These are phyloP conservation scores for Galerucella calmariensis DNA, from an alignment of 2,888 invertebrate genomes.

Conservation along the genomic window DNA sequence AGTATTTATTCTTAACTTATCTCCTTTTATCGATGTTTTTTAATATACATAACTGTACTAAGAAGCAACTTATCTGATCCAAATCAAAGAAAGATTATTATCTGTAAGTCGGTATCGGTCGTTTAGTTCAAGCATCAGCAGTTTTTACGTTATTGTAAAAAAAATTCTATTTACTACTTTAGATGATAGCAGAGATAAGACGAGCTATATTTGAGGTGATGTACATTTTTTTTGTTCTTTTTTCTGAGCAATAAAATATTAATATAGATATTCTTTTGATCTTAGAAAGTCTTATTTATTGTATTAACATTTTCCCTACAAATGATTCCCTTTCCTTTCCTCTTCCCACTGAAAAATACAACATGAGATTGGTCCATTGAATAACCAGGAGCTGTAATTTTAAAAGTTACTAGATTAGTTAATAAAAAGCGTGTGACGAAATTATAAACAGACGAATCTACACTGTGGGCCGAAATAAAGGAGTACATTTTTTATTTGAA, in stretches of 20 bases:
- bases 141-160: neutral
- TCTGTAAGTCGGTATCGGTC: neutral
- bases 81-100: neutral
- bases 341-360: too few species aligned
- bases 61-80: neutral
- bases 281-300: neutral
- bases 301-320: neutral
- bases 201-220: constrained; percentile 8
- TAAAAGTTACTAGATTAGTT: too few species aligned
- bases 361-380: too few species aligned
- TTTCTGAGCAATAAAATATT: neutral
- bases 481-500: too few species aligned
- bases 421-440: too few species aligned
- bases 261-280: neutral
- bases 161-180: neutral
- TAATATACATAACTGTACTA: neutral
- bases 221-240: neutral
- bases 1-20: constrained; percentile 38
- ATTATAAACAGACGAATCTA: too few species aligned
- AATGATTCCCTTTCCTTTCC: neutral
- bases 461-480: too few species aligned
- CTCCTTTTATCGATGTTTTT: neutral
- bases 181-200: neutral
- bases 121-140: neutral
- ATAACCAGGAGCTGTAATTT: too few species aligned